Evolutionary conservation across 2,113 vertebrate species (phyloP), one percentile per base, ranked within the genome.

Genomic region (Mobula hypostoma): DNA sequence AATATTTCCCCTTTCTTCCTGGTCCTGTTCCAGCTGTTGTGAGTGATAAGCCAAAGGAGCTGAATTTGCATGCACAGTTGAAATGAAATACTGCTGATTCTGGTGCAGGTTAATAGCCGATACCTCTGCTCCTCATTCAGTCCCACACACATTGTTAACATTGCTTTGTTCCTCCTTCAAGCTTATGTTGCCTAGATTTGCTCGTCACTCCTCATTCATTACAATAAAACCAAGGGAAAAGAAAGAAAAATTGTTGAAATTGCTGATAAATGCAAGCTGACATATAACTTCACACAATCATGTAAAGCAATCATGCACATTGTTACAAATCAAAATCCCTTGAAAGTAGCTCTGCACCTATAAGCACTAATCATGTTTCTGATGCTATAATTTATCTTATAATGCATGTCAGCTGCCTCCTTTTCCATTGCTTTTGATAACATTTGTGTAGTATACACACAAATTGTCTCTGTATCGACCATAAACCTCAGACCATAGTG

Each of bases 1-100:
- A 87, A 87, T 87, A 61, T 87, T 87, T 87, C 56, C 56, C 56
- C 83, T 87, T 87, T 87, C 27, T 82, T 58, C 11, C 56, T 61
- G 83, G 56, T 61, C 8, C 12, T 5, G 56, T 61, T 56, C 83
- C 83, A 87, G 56, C 14, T 87, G 56, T 56, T 58, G 56, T 29
- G 83, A 24, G 48, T 61, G 56, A 61, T 56, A 58, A 61, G 83
- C 56, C 58, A 56, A 5, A 63, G 83, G 83, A 61, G 83, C 27
- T 29, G 48, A 61, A 87, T 61, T 61, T 61, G 29, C 56, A 61
- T 87, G 83, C 48, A 27, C 56, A 63, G 56, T 29, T 5, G 24
- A 87, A 87, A 61, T 87, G 29, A 87, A 87, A n/a, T 61, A 29
- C 56, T 29, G 82, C 21, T 8, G 8, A 82, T 58, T 4, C 48